A percentile compares a stretch with the other conserved stretches of the same genome.
phyloP scores from a whole-genome alignment of 2,797 vertebrate species.

The Labroides dimidiatus region DNA sequence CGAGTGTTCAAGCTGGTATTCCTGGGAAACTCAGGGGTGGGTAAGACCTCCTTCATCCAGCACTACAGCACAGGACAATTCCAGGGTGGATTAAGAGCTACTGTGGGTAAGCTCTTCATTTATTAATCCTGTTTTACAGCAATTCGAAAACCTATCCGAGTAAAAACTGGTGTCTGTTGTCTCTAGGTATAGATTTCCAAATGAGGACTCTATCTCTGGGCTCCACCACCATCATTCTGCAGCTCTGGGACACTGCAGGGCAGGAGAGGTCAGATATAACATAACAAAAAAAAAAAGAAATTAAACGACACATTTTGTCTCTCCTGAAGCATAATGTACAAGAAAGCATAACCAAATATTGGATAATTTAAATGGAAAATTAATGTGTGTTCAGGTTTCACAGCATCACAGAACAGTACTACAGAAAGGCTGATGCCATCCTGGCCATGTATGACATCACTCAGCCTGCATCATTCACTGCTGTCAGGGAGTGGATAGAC shows the following conservation, averaged over 20 bases:
- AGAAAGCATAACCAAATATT: background rate
- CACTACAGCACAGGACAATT: conserved; percentile 84
- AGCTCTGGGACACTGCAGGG: conserved; percentile 91
- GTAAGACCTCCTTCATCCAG: conserved; percentile 90
- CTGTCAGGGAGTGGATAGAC: conserved; percentile 85
- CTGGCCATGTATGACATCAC: conserved; percentile 88
- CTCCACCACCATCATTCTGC: conserved; percentile 81
- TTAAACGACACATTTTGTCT: background rate
- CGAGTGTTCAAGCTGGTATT: conserved; percentile 89
- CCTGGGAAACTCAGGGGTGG: conserved; percentile 87
- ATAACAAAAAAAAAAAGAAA: no score
- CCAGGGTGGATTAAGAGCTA: conserved; percentile 74
- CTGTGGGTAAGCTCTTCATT: conserved; percentile 80
- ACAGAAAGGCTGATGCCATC: conserved; percentile 85
- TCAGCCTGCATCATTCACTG: conserved; percentile 75
- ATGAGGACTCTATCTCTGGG: conserved; percentile 84
- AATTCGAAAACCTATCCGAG: background rate
- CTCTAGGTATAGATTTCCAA: conserved; percentile 87
- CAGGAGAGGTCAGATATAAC: conserved; percentile 85
- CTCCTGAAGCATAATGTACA: no score
- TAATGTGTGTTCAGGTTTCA: conserved; percentile 78
- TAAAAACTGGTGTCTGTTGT: background rate
- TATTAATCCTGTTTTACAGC: background rate
- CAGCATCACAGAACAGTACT: conserved; percentile 89
- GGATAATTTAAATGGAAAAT: no score